phyloP scores from a whole-genome alignment of 2,888 invertebrate species.

The Drepanosiphum platanoidis region DNA sequence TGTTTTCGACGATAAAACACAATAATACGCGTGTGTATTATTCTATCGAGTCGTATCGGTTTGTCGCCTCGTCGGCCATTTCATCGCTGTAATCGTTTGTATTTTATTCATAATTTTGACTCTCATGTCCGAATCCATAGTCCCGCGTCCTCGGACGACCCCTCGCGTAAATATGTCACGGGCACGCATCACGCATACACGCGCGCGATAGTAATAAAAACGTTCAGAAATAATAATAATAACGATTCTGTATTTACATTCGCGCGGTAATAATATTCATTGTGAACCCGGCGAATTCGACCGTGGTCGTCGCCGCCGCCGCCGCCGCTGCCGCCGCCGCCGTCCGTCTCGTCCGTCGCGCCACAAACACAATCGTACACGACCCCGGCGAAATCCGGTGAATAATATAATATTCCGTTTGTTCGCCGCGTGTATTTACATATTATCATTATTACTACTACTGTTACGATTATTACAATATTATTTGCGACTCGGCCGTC shows the following conservation, averaged over 20 bases:
- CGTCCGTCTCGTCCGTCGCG: neutral
- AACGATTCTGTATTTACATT: neutral
- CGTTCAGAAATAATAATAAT: neutral
- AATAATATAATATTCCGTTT: conserved; percentile 51
- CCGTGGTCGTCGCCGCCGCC: neutral
- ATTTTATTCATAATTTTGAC: no score
- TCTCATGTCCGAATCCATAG: no score
- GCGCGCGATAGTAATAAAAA: neutral
- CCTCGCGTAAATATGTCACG: no score
- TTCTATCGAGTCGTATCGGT: no score
- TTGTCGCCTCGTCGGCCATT: no score
- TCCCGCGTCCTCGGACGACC: no score
- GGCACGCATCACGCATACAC: neutral
- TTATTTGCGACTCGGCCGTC: neutral
- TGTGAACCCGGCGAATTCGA: neutral
- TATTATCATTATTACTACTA: conserved; percentile 16
- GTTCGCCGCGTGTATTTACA: conserved; percentile 35
- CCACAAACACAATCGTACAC: neutral
- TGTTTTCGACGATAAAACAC: no score
- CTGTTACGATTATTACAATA: neutral
- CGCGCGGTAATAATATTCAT: conserved; percentile 33
- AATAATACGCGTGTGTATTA: no score
- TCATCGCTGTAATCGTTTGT: no score
- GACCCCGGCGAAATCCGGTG: conserved; percentile 14
- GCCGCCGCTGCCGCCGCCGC: neutral